Conservation (phyloP, 2,888 invertebrate genomes). For the Antitype chi region DNA sequence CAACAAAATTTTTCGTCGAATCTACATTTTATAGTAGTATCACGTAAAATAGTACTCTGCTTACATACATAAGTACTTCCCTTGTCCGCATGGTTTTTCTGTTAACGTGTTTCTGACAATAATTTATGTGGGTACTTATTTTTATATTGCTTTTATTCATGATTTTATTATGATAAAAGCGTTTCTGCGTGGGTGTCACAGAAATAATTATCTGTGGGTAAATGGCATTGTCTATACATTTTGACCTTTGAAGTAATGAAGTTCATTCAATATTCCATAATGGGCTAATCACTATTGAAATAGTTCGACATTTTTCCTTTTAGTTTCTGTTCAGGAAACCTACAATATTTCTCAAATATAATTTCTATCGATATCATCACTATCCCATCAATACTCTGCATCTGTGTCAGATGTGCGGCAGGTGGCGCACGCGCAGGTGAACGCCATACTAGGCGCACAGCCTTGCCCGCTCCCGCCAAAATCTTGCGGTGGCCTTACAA, state of each 20-base stretch:
- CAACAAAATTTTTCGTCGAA: conserved; percentile 41
- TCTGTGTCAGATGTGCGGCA: conserved; percentile 89
- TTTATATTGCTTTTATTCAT: conserved; percentile 25
- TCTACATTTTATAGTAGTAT: conserved; percentile 40
- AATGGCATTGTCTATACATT: neutral
- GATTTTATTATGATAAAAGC: conserved; percentile 11
- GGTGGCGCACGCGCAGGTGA: conserved; percentile 87
- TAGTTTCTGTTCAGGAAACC: neutral
- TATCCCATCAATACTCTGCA: conserved; percentile 80
- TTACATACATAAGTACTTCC: conserved; percentile 61
- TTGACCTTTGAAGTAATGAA: neutral
- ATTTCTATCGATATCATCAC: conserved; percentile 60
- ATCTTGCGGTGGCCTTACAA: conserved; percentile 77
- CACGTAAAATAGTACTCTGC: conserved; percentile 56
- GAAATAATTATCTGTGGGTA: neutral
- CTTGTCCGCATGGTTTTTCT: conserved; percentile 19
- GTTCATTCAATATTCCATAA: neutral
- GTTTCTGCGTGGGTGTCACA: neutral
- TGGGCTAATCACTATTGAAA: neutral
- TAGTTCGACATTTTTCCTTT: neutral
- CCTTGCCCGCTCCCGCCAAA: conserved; percentile 80
- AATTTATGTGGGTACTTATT: conserved; percentile 42
- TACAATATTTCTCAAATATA: neutral
- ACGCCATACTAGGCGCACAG: conserved; percentile 84
- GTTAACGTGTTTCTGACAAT: conserved; percentile 35